Base-by-base conservation (phyloP, 2,113 vertebrate species). In the Heterotilapia buettikoferi region DNA sequence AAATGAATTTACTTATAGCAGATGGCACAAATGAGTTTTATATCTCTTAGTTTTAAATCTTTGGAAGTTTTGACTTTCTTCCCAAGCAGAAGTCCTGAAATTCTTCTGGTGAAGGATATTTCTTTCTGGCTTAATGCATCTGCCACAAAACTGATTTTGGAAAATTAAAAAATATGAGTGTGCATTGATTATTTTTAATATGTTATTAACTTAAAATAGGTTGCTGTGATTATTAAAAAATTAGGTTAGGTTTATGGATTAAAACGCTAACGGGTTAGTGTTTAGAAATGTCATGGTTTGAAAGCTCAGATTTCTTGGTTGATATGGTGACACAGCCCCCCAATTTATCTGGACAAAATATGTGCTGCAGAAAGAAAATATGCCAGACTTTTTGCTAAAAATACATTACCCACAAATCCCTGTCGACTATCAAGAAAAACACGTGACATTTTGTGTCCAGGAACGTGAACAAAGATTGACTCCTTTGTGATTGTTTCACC, bases 181-280 rank as follows among this genome's bases (percentile, higher is more conserved):
- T 29, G 24, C 14, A 1, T 76, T 47, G 9, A 45, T 26, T 47
- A 76, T 45, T 47, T 71, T 45, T 0, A 29, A 73, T 73, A 16
- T 45, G 14, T 45, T 73, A 73, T 68, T 68, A 68, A 11, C 21
- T 11, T 73, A 73, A 45, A 45, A 45, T 73, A 45, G 68, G 21
- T 0, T 73, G 12, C 14, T 73, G 7, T 45, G 21, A 73, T 45
- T 45, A 45, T 45, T 73, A 5, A 45, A 45, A 73, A 4, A 0
- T 11, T 47, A 26, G 21, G 21, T 45, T 73, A 73, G 13, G 21
- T 45, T 73, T 73, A 73, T 45, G 40, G 13, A 73, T 45, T 73
- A 47, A 47, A 29, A 47, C 12, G 43, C 14, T 76, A 26, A 43
- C 3, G 5, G 12, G 13, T 18, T 26, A 18, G 40, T 38, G 40